Base-by-base conservation (phyloP, 2,113 vertebrate genomes). In the Merops nubicus region DNA sequence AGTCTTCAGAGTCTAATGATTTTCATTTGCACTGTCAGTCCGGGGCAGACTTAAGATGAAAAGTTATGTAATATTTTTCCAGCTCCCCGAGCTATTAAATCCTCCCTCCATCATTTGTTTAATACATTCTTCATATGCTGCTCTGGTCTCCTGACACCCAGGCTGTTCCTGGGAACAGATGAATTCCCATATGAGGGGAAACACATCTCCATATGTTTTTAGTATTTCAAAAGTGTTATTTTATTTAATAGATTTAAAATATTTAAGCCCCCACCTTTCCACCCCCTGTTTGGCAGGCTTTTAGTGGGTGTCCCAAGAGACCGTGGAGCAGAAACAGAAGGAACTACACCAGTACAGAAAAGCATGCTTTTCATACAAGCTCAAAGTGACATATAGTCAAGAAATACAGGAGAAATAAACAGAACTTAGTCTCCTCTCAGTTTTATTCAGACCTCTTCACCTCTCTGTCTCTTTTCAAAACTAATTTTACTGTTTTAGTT, bases 111-210 rank as follows among this genome's bases (percentile, higher is more conserved):
- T 79, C 77, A 91, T 93, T 97, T 96, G 90, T 95, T 96, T 96
- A 95, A 97, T 96, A 91, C 91, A 93, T 96, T 97, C 96, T 86
- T 95, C 95, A 93, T 96, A 93, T 94, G 94, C 89, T 95, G 21
- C 76, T 95, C 92, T 89, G 80, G 95, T 96, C 87, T 94, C 94
- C 86, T 96, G 94, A 94, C 94, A 78, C 82, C 83, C 89, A 87
- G 81, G 54, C 95, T 77, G 91, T 93, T 95, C 77, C 78, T 94
- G 91, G 94, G 90, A 96, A 88, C 47, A 96, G 75, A 50, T 95
- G 91, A 96, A 87, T 82, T 96, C 93, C 75, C 60, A 68, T 72
- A 83, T 92, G 91, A 74, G 59, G 54, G 72, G 65, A 96, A 97
- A 89, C 86, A 85, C 36, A 92, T 93, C 92, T 97, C 94, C 88